Percentiles rank a stretch among this genome's conserved stretches.
Conservation (phyloP, 2,797 vertebrate species). For the Lophotriccus pileatus region DNA sequence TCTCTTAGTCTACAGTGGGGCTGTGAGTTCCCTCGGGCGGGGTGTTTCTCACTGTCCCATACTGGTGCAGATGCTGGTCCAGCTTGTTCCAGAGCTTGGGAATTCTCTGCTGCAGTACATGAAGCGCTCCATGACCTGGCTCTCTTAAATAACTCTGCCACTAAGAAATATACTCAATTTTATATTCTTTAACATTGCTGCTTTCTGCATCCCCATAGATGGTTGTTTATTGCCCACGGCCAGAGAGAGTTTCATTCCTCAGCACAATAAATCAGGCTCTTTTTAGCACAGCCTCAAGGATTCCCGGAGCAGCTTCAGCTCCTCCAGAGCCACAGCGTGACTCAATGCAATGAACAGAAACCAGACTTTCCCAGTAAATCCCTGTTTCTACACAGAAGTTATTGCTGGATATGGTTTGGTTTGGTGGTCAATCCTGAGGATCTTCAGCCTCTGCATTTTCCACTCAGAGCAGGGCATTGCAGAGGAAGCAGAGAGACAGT, state of each 20-base stretch:
- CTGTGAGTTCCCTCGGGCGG: background rate
- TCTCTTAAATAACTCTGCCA: background rate
- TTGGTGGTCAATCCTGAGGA: background rate
- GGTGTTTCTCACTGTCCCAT: background rate
- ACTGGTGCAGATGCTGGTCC: background rate
- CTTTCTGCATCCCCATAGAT: background rate
- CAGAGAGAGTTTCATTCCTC: background rate
- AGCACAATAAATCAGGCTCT: background rate
- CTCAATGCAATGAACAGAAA: background rate
- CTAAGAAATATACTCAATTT: background rate
- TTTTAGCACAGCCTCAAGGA: background rate
- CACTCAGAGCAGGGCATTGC: background rate
- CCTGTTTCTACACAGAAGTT: background rate
- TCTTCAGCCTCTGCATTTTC: background rate
- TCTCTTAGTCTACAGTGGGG: background rate
- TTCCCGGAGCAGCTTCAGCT: background rate
- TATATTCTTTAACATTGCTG: background rate
- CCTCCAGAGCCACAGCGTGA: background rate
- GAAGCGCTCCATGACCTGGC: accelerated
- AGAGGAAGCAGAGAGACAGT: background rate
- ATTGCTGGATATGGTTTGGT: background rate
- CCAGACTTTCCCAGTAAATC: background rate
- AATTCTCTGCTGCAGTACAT: accelerated
- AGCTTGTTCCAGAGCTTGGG: background rate
- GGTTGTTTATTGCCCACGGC: background rate